These are phyloP conservation scores for Aramus guarauna DNA, from an alignment of 2,113 vertebrate genomes.

Conservation along the genomic window DNA sequence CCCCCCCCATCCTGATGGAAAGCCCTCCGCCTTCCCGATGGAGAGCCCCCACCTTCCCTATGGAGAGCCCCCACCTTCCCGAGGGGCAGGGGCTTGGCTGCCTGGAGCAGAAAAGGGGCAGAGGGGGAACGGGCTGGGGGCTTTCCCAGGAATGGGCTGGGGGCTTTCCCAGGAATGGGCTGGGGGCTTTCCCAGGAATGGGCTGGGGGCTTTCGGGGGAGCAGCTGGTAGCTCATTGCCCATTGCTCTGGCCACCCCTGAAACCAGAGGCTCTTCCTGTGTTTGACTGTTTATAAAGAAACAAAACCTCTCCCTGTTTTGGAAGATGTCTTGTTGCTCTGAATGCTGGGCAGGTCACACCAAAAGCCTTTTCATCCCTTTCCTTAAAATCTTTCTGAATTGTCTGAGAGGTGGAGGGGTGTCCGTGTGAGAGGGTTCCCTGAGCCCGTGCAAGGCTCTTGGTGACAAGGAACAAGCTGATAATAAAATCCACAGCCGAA, in stretches of 20 bases:
- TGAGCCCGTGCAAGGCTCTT: not conserved
- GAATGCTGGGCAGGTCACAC: not conserved
- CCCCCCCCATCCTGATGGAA: too few species aligned
- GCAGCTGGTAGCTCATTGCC: not conserved
- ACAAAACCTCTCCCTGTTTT: not conserved
- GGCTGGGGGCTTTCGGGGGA: rapidly evolving
- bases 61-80: not conserved
- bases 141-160: not conserved
- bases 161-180: too few species aligned
- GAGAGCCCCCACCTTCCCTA: not conserved
- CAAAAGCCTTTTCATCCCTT: not conserved
- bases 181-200: not conserved
- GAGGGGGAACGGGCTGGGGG: not conserved
- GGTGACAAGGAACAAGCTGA: not conserved
- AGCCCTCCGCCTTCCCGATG: not conserved
- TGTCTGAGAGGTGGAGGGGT: not conserved
- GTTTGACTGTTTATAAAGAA: not conserved
- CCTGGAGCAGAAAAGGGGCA: not conserved
- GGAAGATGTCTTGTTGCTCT: not conserved
- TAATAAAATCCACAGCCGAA: not conserved
- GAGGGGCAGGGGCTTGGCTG: rapidly evolving
- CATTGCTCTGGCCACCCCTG: not conserved
- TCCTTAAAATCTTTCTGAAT: not conserved
- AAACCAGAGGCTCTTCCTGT: not conserved
- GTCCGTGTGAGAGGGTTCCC: not conserved